Evolutionary conservation across 2,888 invertebrate species (phyloP), one percentile per base, ranked within the genome.

Genomic region (Melitaea athalia): DNA sequence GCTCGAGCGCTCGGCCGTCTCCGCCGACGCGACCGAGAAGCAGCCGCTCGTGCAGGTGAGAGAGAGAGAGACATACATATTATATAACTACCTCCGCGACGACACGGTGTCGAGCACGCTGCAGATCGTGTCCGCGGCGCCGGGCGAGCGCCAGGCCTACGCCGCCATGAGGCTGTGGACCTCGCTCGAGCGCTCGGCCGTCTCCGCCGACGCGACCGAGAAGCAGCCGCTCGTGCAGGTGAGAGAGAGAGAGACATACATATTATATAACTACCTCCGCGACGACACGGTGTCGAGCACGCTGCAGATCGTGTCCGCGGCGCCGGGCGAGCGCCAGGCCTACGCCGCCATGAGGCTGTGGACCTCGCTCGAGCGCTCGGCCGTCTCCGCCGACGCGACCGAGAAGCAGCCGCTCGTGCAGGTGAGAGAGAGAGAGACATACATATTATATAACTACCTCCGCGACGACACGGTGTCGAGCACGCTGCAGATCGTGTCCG

Each of bases 201-300:
- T 95, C 62, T 94, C 94, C 73, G 97, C 96, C 59, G 86, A 92
- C 74, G 94, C 94, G 33, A 93, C 94, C 5, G 96, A 96, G 83
- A 95, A 95, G 65, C 97, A 97, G 83, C 97, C 97, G 0, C 91
- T 98, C 38, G 94, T 96, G n/a, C 97, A 97, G 93, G 95, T 96
- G 49, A 33, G 24, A 24, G 24, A 3, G 24, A 3, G 24, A 24
- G 24, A 24, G 24, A n/a, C n/a, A n/a, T n/a, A n/a, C n/a, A n/a
- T n/a, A n/a, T n/a, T n/a, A n/a, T n/a, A n/a, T n/a, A n/a, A n/a
- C n/a, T n/a, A n/a, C n/a, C n/a, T n/a, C n/a, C n/a, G 99, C 64
- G 99, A 99, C 85, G 99, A 99, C 92, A 99, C 99, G 0, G 99
- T 99, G 67, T 98, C 98, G 5, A 97, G 97, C 77, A 97, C 99